Percentiles rank a stretch among this genome's conserved stretches.
These are phyloP conservation scores for Auanema freiburgensis DNA, from an alignment of 2,888 invertebrate genomes.

Conservation along the genomic window DNA sequence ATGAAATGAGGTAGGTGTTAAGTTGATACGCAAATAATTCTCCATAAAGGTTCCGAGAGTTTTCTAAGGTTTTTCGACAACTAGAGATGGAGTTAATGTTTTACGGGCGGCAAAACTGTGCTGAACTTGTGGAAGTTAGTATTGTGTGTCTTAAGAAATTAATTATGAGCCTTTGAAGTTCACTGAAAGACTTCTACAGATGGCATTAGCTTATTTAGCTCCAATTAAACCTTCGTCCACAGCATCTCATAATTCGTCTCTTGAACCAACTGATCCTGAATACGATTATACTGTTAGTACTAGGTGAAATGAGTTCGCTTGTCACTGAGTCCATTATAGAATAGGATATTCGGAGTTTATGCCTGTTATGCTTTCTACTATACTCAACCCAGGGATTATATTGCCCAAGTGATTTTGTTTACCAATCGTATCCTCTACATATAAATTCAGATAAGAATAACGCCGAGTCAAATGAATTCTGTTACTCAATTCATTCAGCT, in stretches of 20 bases:
- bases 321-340: constrained; percentile 11
- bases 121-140: constrained; percentile 38
- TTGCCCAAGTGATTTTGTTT: constrained; percentile 24
- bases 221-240: too few species aligned
- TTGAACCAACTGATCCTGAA: too few species aligned
- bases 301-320: background rate
- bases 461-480: constrained; percentile 21
- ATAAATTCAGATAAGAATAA: constrained; percentile 27
- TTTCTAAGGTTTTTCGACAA: constrained; percentile 27
- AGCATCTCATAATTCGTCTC: too few species aligned
- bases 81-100: constrained; percentile 29
- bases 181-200: constrained; percentile 35
- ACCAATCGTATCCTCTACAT: background rate
- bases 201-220: constrained; percentile 31
- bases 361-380: constrained; percentile 34
- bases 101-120: constrained; percentile 27
- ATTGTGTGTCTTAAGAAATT: background rate
- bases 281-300: too few species aligned
- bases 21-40: too few species aligned
- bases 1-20: constrained; percentile 12
- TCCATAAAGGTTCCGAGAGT: constrained; percentile 25
- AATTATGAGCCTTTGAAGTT: constrained; percentile 28
- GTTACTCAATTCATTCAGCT: constrained; percentile 21
- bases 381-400: constrained; percentile 37
- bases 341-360: constrained; percentile 44